These are phyloP conservation scores for Xylota sylvarum DNA, from an alignment of 2,888 invertebrate genomes.

Conservation along the genomic window DNA sequence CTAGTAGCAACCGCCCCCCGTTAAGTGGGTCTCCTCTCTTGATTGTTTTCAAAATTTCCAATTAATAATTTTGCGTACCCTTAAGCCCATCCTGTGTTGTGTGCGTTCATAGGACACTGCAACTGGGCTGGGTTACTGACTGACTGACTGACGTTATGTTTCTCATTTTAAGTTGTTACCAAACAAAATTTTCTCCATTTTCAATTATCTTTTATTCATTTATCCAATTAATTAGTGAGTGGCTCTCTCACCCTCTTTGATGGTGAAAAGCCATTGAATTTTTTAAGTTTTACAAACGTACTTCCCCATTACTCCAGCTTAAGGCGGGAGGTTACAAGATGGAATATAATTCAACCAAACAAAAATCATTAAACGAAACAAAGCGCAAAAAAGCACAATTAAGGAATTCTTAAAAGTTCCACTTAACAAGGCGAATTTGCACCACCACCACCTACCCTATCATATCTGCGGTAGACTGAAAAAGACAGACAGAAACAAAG, in stretches of 20 bases:
- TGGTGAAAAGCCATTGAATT: slow-evolving; percentile 17
- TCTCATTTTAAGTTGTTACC: slow-evolving; percentile 48
- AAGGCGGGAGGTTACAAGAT: neutral
- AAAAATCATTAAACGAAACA: slow-evolving; percentile 45
- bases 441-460: neutral
- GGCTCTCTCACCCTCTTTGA: neutral
- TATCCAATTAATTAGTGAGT: slow-evolving; percentile 44
- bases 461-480: neutral
- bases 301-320: neutral
- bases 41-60: slow-evolving; percentile 36
- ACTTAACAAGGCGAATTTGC: slow-evolving; percentile 45
- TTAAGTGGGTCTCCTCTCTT: slow-evolving; percentile 3
- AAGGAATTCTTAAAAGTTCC: slow-evolving; percentile 36
- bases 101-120: neutral
- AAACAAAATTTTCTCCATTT: slow-evolving; percentile 49
- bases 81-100: slow-evolving; percentile 9
- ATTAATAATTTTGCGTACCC: slow-evolving; percentile 43
- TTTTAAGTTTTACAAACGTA: neutral
- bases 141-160: slow-evolving; percentile 9
- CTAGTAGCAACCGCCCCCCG: neutral
- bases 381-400: slow-evolving; percentile 37
- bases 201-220: slow-evolving; percentile 52
- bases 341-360: slow-evolving; percentile 1
- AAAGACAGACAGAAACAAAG: neutral
- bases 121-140: neutral